Base-by-base conservation (phyloP, 2,113 vertebrate species). In the Tyrannus savana region DNA sequence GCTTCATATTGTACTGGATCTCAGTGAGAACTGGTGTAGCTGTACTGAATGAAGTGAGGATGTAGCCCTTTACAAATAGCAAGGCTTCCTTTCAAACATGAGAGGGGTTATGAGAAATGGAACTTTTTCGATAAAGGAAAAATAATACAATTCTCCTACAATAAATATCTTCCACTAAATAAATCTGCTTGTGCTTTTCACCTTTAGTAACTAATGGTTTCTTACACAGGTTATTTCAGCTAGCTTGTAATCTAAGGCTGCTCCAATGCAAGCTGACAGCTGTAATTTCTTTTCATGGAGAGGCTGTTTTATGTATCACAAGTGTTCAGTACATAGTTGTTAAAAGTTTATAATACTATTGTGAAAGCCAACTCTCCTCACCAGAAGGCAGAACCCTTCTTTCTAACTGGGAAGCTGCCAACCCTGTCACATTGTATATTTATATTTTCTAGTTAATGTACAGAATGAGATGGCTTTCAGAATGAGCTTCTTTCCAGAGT, bases 271-370 rank as follows among this genome's bases (percentile, higher is more conserved):
- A 97, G 96, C 97, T 98, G 98, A 98, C 98, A 98, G 97, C 89
- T 97, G 97, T 98, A 98, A 98, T 99, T 98, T 98, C 98, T 98
- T 98, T 98, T 97, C 97, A 95, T 95, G 88, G 97, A 94, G 68
- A 89, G 92, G 94, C 97, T 98, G 98, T 98, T 99, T 98, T 97
- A 97, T 97, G 97, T 98, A 98, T 98, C 98, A 98, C 97, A 97
- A 98, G 97, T 92, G 92, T 96, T 99, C 98, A 98, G 98, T 98
- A 97, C 96, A 76, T 95, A 94, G 98, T 96, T 98, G 97, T 97
- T 95, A 97, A 97, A 98, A 97, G 97, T 97, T 97, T 95, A 92
- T 97, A 96, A 97, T 97, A 94, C 97, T 97, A 60, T 97, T 98
- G 97, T 98, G 98, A 98, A 98, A 98, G 97, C 96, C 97, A 97